Evolutionary conservation across 1,140 invertebrate species (phyloP), one percentile per base, ranked within the genome.

Genomic region (Trichonephila clavipes): DNA sequence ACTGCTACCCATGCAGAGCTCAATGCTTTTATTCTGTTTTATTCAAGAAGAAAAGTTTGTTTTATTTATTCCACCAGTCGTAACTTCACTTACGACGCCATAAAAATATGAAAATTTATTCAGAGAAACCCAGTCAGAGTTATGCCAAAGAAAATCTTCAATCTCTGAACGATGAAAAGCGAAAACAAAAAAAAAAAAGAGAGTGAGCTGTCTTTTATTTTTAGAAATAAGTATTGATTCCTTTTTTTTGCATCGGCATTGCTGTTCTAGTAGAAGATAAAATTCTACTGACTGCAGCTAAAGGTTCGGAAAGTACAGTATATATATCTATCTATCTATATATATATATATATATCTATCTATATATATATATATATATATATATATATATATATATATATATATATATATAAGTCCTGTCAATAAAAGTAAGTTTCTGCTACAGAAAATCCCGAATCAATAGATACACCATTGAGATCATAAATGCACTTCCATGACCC

Each of bases 181-280:
- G 62, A 18, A 51, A 64, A 64, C 16, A 64, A 64, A 64, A 64
- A 21, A 64, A 64, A 64, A 64, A 64, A 21, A 64, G 21, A 64
- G 62, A 6, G 62, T 16, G 21, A 0, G 21, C 62, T 64, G 16
- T 18, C 62, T 64, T 64, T 64, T 64, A 64, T 64, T 64, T 64
- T 64, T 64, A 64, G 62, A 64, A 64, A 64, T 64, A 64, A 64
- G 62, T 64, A 64, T 64, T 64, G 62, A 64, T 64, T 64, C 62
- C 62, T 16, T 21, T 64, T 64, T 64, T 64, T 64, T 64, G 62
- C 62, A 64, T 64, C 62, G 62, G 21, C 62, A 1, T 6, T 18
- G 62, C 62, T 64, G 6, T 12, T 19, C 21, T 64, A 21, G 21
- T 18, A 64, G 62, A 64, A 64, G 21, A 64, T 19, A 64, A 64